A percentile compares a stretch with the other conserved stretches of the same genome.
These are phyloP conservation scores for Corythaeola cristata DNA, from an alignment of 2,113 vertebrate genomes.

Conservation along the genomic window DNA sequence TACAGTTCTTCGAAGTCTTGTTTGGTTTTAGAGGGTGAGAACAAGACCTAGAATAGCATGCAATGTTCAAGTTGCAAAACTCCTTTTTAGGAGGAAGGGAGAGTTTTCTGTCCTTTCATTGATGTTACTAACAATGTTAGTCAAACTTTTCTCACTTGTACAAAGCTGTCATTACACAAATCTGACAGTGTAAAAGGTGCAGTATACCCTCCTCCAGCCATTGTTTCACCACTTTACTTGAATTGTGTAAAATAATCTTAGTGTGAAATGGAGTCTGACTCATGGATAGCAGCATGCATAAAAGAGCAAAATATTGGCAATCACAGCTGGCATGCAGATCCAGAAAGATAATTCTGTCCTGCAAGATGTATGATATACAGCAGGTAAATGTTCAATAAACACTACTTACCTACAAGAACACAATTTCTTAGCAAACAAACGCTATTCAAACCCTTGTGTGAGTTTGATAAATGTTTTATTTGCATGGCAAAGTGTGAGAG, in stretches of 20 bases:
- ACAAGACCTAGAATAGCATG: background rate
- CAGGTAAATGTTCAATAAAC: background rate
- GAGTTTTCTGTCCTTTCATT: background rate
- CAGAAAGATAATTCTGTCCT: background rate
- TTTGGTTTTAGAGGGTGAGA: background rate
- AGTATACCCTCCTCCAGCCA: background rate
- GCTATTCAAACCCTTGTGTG: background rate
- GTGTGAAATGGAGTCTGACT: background rate
- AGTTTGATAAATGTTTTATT: constrained; percentile 15
- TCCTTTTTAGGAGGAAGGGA: background rate
- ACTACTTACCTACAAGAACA: background rate
- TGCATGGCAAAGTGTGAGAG: background rate
- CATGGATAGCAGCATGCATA: background rate
- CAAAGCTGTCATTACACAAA: background rate
- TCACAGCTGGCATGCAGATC: background rate
- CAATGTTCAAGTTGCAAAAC: background rate
- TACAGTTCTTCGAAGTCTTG: background rate
- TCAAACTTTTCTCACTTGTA: background rate
- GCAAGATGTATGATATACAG: background rate
- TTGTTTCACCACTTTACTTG: background rate
- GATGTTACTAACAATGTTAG: background rate
- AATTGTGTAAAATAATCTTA: background rate
- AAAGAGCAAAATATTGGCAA: background rate
- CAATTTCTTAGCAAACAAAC: background rate
- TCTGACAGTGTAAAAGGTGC: background rate